Evolutionary conservation across 2,797 vertebrate genomes (phyloP), one percentile per base, ranked within the genome.

Genomic region (Tapera naevia): DNA sequence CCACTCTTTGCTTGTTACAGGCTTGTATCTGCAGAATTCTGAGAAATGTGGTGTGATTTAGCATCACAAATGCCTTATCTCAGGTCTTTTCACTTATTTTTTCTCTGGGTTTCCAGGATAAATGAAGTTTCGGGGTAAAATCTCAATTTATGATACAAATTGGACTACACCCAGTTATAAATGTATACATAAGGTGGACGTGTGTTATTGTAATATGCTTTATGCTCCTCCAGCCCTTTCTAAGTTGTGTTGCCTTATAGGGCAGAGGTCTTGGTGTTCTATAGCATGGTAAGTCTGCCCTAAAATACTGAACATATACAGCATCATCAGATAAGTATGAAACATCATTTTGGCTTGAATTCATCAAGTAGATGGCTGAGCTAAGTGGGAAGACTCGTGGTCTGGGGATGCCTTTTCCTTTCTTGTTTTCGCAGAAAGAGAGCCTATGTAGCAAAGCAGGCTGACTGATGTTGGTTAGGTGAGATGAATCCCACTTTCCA

Each of bases 211-310:
- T 65, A 83, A 60, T 30, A 33, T 2, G 11, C 8, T 39, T 51
- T 14, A 10, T 8, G 4, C 17, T 10, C 9, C 1, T 1, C 4
- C 11, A 8, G 8, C 11, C 4, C 12, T 11, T 25, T 48, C 6
- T 8, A 61, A 70, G 17, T 48, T 39, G 10, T 22, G 9, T 27
- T 89, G 30, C 16, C 16, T 92, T 58, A 41, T 14, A 72, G 30
- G n/a, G 27, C 11, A 79, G 32, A 78, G 7, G 4, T 65, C 24
- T 76, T 54, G 13, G 15, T 51, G 57, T 70, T 65, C 35, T 66
- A 6, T 35, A 37, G 30, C 7, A 18, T 48, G 24, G 37, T 23
- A 61, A 32, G 17, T 43, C 28, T 54, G 12, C 83, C 19, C 72
- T 70, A 41, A 33, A 51, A 25, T 56, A 45, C 37, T 53, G 41